Evolutionary conservation across 2,113 vertebrate species (phyloP), one percentile per base, ranked within the genome.

Genomic region (Corynorhinus townsendii): DNA sequence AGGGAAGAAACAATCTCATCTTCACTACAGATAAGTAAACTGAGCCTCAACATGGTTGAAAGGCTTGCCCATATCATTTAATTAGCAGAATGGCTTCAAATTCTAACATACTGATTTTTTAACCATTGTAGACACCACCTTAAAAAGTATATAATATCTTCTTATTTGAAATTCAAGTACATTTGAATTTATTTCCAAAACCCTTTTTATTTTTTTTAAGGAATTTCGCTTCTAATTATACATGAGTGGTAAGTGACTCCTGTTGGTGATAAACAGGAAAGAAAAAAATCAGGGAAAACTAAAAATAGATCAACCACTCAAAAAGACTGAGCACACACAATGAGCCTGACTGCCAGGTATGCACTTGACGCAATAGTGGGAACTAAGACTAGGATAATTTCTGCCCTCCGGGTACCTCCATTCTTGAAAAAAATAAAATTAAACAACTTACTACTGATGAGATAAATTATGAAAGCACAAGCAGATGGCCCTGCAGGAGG

Each of bases 91-190:
- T 54, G 35, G 40, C 40, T 56, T 81, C 49, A 54, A 84, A 92
- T 66, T 43, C 16, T 87, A 87, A 92, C 79, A 82, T 45, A 83
- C 0, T 75, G 5, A 22, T 86, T 83, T 80, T 62, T 24, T 45
- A 71, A 84, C 15, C 68, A 64, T 7, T 95, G 49, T 1, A 91
- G 22, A 26, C 40, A 86, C 64, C 66, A 84, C 54, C 5, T 71
- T 43, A 71, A 82, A 56, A 14, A 84, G 19, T 30, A 56, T 35
- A 69, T 17, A 73, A 2, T 19, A 76, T n/a, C 56, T 82, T 47
- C 59, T 82, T 68, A 90, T 81, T 35, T 94, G 52, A 94, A 97
- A 86, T 73, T 87, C 33, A 95, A 87, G 43, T 45, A 72, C 38
- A 93, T 90, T 12, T 96, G 47, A 90, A 88, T 87, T 90, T 73